A percentile compares a stretch with the other conserved stretches of the same genome.
These are phyloP conservation scores for Poeciliopsis paucimaculata DNA, from an alignment of 2,797 vertebrate genomes.

Conservation along the genomic window DNA sequence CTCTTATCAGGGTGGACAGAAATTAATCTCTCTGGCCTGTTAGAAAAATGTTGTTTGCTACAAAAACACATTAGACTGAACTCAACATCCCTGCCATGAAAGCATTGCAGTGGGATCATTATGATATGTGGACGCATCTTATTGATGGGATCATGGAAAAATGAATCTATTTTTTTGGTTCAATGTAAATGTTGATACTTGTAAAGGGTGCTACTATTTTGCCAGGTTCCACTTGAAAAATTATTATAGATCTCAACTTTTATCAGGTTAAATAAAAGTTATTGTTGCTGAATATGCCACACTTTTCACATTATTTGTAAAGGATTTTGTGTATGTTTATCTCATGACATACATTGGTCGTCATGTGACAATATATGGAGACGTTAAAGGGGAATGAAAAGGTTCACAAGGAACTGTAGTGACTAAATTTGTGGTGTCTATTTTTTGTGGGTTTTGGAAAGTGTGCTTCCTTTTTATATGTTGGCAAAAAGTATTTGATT, in stretches of 20 bases:
- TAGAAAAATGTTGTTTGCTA: not conserved
- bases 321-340: not conserved
- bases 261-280: too few species aligned
- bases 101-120: not conserved
- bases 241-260: too few species aligned
- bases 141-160: not conserved
- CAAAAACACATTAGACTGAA: not conserved
- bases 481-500: not conserved
- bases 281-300: not conserved
- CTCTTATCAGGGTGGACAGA: not conserved
- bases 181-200: too few species aligned
- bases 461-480: not conserved
- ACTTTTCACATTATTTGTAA: not conserved
- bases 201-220: too few species aligned
- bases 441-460: not conserved
- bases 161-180: too few species aligned
- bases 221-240: too few species aligned
- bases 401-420: too few species aligned
- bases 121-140: not conserved
- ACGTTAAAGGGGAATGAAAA: not conserved
- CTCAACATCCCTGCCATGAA: not conserved
- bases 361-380: not conserved
- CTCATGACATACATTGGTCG: not conserved
- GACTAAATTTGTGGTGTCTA: not conserved
- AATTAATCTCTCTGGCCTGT: not conserved